These are phyloP conservation scores for Oryzaephilus surinamensis DNA, from an alignment of 1,140 invertebrate genomes.

Conservation along the genomic window DNA sequence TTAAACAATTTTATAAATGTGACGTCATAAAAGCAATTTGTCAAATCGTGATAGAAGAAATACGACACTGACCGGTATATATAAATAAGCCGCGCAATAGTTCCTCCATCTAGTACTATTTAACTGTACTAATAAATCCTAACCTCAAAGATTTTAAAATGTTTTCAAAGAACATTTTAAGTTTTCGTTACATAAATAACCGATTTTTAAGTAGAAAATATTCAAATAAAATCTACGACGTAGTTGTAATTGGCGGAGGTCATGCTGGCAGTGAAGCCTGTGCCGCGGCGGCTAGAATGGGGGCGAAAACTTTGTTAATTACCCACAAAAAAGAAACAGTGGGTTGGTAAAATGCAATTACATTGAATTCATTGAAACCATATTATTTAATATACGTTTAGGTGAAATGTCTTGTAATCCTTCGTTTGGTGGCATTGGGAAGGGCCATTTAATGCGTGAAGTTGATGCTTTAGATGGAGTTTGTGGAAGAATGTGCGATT, in stretches of 20 bases:
- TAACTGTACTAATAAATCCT: no score
- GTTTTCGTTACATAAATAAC: no score
- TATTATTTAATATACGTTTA: slow-evolving; percentile 30
- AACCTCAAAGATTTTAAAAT: no score
- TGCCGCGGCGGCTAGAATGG: slow-evolving; percentile 75
- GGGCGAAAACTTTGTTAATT: slow-evolving; percentile 71
- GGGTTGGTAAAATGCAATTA: slow-evolving; percentile 41
- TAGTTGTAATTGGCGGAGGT: slow-evolving; percentile 81
- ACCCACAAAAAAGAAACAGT: slow-evolving; percentile 86
- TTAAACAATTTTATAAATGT: no score
- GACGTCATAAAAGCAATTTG: no score
- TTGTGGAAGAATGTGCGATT: slow-evolving; percentile 75
- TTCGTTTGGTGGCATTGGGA: slow-evolving; percentile 90
- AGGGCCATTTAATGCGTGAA: slow-evolving; percentile 87
- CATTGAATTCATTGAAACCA: neutral
- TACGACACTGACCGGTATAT: no score
- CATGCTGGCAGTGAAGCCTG: slow-evolving; percentile 89
- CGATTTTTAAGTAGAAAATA: no score
- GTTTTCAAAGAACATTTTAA: no score
- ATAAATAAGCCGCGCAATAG: no score
- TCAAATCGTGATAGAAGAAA: no score
- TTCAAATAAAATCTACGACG: slow-evolving; percentile 55
- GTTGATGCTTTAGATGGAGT: slow-evolving; percentile 87
- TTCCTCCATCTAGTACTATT: no score
- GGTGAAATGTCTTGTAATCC: slow-evolving; percentile 96